phyloP scores from a whole-genome alignment of 2,888 invertebrate species.

The Ryuthela nishihirai region DNA sequence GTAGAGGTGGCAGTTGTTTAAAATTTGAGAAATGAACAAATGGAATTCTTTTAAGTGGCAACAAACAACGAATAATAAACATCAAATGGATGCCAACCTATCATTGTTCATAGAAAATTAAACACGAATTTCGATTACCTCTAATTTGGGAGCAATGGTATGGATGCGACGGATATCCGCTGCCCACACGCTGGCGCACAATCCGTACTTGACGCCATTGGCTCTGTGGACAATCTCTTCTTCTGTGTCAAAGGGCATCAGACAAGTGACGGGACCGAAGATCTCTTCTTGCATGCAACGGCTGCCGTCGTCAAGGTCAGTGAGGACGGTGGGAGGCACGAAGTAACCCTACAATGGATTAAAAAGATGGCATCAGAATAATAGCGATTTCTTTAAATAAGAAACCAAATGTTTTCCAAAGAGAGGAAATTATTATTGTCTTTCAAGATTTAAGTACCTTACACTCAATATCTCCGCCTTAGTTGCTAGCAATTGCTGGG shows the following conservation, averaged over 20 bases:
- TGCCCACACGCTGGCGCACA: conserved; percentile 56
- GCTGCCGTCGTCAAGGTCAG: conserved; percentile 51
- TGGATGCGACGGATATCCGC: conserved; percentile 51
- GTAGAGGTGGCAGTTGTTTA: too few species aligned
- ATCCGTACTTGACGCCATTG: conserved; percentile 55
- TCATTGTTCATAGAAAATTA: too few species aligned
- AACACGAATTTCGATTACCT: too few species aligned
- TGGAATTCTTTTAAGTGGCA: too few species aligned
- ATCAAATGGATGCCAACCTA: too few species aligned
- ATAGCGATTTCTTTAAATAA: not conserved
- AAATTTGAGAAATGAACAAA: too few species aligned
- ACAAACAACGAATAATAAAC: too few species aligned
- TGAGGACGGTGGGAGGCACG: conserved; percentile 54
- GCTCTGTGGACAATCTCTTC: conserved; percentile 53
- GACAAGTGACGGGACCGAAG: conserved; percentile 57
- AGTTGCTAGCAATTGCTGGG: not conserved
- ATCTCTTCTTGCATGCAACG: conserved; percentile 57
- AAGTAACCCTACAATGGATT: conserved; percentile 54
- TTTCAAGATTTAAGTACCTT: not conserved
- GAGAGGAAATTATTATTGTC: not conserved
- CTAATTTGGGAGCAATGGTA: conserved; percentile 52
- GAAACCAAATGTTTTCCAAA: not conserved
- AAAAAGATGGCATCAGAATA: not conserved
- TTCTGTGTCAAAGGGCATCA: conserved; percentile 52
- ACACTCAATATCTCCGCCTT: not conserved